Percentiles rank a stretch among this genome's conserved stretches.
phyloP scores from a whole-genome alignment of 1,140 invertebrate species.

The Samia ricini region DNA sequence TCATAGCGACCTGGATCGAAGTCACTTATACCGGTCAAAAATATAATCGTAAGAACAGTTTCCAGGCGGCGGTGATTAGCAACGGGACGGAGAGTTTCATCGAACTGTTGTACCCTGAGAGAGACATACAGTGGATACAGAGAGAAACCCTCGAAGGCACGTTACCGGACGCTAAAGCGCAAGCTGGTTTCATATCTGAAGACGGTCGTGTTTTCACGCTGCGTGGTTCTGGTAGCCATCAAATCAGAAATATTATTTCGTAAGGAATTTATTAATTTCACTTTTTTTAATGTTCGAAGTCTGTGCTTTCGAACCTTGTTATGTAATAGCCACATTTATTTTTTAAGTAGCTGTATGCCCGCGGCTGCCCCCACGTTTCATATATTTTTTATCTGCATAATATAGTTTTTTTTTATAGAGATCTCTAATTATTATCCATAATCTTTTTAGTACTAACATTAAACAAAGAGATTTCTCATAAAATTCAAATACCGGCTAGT shows the following conservation, averaged over 20 bases:
- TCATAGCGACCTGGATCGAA: slow-evolving; percentile 87
- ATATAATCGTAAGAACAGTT: slow-evolving; percentile 81
- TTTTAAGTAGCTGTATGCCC: too few relatives aligned
- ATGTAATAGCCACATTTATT: too few relatives aligned
- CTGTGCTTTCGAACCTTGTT: too few relatives aligned
- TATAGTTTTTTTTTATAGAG: too few relatives aligned
- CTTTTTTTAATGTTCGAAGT: neutral
- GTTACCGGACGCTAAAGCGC: slow-evolving; percentile 91
- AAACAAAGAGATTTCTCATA: too few relatives aligned
- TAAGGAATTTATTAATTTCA: slow-evolving; percentile 46
- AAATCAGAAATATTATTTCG: slow-evolving; percentile 79
- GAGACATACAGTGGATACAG: slow-evolving; percentile 95
- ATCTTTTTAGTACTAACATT: too few relatives aligned
- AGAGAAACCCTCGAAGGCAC: slow-evolving; percentile 82
- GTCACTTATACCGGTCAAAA: slow-evolving; percentile 79
- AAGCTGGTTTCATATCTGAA: slow-evolving; percentile 92
- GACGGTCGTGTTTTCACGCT: slow-evolving; percentile 86
- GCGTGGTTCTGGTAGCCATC: slow-evolving; percentile 92
- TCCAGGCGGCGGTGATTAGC: slow-evolving; percentile 90
- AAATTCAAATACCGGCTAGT: too few relatives aligned
- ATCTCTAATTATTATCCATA: too few relatives aligned
- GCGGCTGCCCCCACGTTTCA: too few relatives aligned
- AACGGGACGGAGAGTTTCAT: slow-evolving; percentile 90
- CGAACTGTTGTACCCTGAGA: slow-evolving; percentile 91
- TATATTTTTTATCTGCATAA: too few relatives aligned